These are phyloP conservation scores for Calephelis nemesis DNA, from an alignment of 1,140 invertebrate genomes.

Conservation along the genomic window DNA sequence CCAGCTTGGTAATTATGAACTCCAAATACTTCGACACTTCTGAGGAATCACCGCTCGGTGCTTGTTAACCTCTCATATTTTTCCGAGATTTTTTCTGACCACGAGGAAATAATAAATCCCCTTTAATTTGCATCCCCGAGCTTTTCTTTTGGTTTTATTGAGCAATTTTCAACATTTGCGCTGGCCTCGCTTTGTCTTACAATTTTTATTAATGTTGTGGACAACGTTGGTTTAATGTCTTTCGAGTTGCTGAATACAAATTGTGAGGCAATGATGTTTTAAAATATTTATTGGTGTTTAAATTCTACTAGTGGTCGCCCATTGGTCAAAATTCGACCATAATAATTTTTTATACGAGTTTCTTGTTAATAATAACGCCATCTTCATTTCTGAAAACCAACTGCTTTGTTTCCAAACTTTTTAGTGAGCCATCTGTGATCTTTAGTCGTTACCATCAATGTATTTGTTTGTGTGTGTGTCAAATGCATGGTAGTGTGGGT, in stretches of 20 bases:
- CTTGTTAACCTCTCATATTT: conserved; percentile 50
- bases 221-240: conserved; percentile 2
- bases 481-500: too few relatives aligned
- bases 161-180: conserved; percentile 39
- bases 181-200: conserved; percentile 25
- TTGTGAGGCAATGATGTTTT: neutral
- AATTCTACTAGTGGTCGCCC: too few relatives aligned
- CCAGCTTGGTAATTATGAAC: conserved; percentile 32
- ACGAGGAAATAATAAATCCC: conserved; percentile 69
- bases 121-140: conserved; percentile 64
- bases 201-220: conserved; percentile 36
- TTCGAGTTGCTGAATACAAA: conserved; percentile 3
- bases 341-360: too few relatives aligned
- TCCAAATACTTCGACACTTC: conserved; percentile 18
- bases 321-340: too few relatives aligned
- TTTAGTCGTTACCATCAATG: too few relatives aligned
- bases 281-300: too few relatives aligned
- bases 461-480: too few relatives aligned
- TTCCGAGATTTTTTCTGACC: conserved; percentile 61
- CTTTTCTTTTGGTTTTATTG: conserved; percentile 51
- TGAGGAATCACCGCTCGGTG: conserved; percentile 19
- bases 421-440: too few relatives aligned
- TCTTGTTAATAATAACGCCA: too few relatives aligned
- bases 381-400: too few relatives aligned
- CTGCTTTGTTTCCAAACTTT: too few relatives aligned